Conservation (phyloP, 2,888 invertebrate species). For the Eilema depressum region DNA sequence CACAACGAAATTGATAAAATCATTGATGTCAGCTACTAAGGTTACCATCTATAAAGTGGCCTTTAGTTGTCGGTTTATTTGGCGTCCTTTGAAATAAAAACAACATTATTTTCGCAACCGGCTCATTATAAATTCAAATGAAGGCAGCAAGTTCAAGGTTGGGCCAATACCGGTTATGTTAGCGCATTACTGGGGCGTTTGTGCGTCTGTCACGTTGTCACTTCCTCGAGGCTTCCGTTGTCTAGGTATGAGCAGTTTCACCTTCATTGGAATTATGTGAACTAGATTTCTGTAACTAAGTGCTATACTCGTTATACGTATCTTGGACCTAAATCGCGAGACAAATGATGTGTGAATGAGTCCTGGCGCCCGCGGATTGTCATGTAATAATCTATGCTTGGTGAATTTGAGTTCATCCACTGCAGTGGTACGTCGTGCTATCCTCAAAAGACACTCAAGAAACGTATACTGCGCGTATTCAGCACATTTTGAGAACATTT, state of each 20-base stretch:
- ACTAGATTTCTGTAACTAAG: background rate
- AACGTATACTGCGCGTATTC: no score
- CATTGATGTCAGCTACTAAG: slow-evolving; percentile 5
- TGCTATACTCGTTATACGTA: background rate
- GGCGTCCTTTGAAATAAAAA: background rate
- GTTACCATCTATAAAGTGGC: background rate
- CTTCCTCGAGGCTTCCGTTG: slow-evolving; percentile 33
- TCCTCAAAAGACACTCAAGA: no score
- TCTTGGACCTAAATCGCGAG: no score
- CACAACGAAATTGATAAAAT: background rate
- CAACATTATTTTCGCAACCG: background rate
- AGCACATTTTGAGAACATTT: no score
- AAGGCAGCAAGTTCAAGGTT: slow-evolving; percentile 39
- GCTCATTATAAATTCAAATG: slow-evolving; percentile 26
- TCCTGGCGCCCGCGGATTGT: no score
- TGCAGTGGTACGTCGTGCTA: no score
- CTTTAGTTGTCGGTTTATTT: background rate
- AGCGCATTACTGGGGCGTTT: slow-evolving; percentile 27
- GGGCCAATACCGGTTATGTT: slow-evolving; percentile 21
- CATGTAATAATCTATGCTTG: no score
- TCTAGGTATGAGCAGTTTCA: slow-evolving; percentile 32
- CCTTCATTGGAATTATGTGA: slow-evolving; percentile 14
- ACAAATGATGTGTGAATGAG: no score
- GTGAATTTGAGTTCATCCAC: no score
- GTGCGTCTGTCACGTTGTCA: slow-evolving; percentile 33